Percentiles rank a stretch among this genome's conserved stretches.
Conservation (phyloP, 2,888 invertebrate species). For the Drosophila dives region DNA sequence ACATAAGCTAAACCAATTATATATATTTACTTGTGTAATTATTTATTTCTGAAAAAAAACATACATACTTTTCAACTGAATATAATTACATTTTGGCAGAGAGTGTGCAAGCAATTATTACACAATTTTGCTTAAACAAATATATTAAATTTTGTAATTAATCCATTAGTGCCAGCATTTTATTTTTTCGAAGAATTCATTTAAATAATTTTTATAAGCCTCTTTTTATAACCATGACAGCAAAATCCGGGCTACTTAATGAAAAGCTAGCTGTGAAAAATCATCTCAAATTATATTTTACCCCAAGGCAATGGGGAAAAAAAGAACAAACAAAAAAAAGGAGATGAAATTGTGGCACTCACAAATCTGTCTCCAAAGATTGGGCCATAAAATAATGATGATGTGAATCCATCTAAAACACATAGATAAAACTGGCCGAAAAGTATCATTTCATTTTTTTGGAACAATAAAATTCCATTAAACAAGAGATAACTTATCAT, state of each 20-base stretch:
- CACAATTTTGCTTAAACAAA: background rate
- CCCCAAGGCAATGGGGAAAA: background rate
- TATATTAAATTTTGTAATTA: background rate
- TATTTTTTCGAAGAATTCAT: background rate
- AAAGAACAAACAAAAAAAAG: background rate
- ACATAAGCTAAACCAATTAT: slow-evolving; percentile 1
- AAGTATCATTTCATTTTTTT: slow-evolving; percentile 38
- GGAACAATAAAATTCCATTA: slow-evolving; percentile 54
- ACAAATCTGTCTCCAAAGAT: slow-evolving; percentile 17
- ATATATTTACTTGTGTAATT: background rate
- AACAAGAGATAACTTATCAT: slow-evolving; percentile 52
- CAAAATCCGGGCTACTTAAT: background rate
- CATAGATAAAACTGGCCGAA: slow-evolving; percentile 36
- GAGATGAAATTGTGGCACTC: slow-evolving; percentile 1
- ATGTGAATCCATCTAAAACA: slow-evolving; percentile 32
- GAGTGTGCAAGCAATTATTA: background rate
- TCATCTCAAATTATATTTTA: background rate
- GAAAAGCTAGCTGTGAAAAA: background rate
- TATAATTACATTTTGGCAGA: background rate
- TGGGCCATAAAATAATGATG: slow-evolving; percentile 49
- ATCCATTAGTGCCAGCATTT: background rate
- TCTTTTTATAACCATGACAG: background rate
- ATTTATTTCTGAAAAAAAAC: background rate
- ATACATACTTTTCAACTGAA: background rate
- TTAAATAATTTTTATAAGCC: background rate